Percentiles rank a stretch among this genome's conserved stretches.
phyloP scores from a whole-genome alignment of 1,140 invertebrate genomes.

The Aphidius gifuensis region DNA sequence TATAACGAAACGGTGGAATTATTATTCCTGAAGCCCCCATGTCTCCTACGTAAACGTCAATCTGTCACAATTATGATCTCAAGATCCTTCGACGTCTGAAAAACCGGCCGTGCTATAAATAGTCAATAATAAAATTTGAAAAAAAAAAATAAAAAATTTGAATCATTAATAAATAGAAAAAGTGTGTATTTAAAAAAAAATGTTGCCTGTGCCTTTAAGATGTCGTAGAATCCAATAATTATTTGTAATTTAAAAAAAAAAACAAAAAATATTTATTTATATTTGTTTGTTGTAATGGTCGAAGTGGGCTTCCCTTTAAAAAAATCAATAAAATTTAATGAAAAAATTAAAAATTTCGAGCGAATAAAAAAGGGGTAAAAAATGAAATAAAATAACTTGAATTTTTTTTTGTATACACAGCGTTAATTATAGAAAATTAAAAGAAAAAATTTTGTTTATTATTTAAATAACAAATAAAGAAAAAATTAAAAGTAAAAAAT shows the following conservation, averaged over 20 bases:
- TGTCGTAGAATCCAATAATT: constrained; percentile 36
- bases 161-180: no score
- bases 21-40: no score
- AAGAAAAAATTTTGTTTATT: background rate
- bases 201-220: constrained; percentile 52
- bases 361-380: background rate
- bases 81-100: background rate
- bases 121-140: constrained; percentile 33
- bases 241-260: constrained; percentile 27
- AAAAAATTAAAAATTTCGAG: no score
- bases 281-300: constrained; percentile 37
- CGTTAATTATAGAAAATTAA: constrained; percentile 31
- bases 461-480: background rate
- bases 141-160: constrained; percentile 28
- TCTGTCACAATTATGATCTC: no score
- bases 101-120: constrained; percentile 27
- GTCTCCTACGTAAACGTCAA: no score
- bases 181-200: constrained; percentile 33
- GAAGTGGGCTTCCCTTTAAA: constrained; percentile 42
- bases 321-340: constrained; percentile 7
- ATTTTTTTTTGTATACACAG: constrained; percentile 37
- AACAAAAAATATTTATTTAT: constrained; percentile 19
- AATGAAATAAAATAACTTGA: constrained; percentile 12
- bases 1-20: no score
- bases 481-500: constrained; percentile 8